Evolutionary conservation across 2,888 invertebrate genomes (phyloP), one percentile per base, ranked within the genome.

Genomic region (Xanthostigma xanthostigma): DNA sequence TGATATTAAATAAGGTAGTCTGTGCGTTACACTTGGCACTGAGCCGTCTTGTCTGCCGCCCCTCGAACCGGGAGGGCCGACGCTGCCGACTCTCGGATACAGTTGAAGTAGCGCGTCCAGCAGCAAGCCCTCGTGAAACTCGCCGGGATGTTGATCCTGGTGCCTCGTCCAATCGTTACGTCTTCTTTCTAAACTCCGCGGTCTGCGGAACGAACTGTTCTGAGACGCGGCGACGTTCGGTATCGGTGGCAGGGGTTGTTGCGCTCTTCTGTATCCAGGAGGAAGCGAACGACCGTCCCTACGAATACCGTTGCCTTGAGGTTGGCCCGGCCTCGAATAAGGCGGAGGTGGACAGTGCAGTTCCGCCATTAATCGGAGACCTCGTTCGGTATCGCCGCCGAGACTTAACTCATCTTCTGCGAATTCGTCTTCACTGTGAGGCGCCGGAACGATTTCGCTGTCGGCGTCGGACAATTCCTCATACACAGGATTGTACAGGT

Each of bases 381-480:
- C 51, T 46, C 61, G 53, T 35, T 61, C 62, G 54, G 58, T 60
- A 50, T 64, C 71, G 48, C 74, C 75, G 1, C 71, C 74, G 54
- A 76, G 61, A 53, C 75, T 83, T 11, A 88, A 71, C 61, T 88
- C 88, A 62, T 88, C 88, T 67, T 87, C 88, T 44, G 87, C 87
- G 61, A 88, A 87, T 60, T 88, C 87, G 59, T 88, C 88, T 61
- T 87, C 88, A 60, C 85, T 86, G 60, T 79, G 80, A 37, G 78
- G 72, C 10, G 78, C 80, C 2, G 73, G 72, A 33, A 62, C 64
- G 38, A 66, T 53, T 54, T 75, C 75, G 50, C 72, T 74, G 56
- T 80, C 76, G 46, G 74, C 76, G 60, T 81, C 79, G 53, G 78
- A 79, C 41, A 89, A 72, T 62, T 88, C 88, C 67, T 88, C 88